Base-by-base conservation (phyloP, 2,113 vertebrate species). In the Narcine bancroftii region DNA sequence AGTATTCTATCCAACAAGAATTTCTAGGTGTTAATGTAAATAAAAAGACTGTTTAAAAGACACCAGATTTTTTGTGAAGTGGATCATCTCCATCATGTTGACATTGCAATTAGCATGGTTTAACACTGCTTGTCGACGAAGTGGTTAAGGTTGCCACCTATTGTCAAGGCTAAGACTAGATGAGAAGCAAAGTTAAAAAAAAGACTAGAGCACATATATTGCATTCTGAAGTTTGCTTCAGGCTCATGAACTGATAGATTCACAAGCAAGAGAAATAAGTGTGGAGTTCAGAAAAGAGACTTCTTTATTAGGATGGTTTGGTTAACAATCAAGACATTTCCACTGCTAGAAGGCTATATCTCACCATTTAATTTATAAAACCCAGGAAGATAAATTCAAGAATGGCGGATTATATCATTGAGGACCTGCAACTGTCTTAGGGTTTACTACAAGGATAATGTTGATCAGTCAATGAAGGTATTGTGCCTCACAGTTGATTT, bases 311-410 rank as follows among this genome's bases (percentile, higher is more conserved):
- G 72, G 39, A 75, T 39, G 39, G 0, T 75, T 39, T 56, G 29
- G 47, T 56, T 83, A 83, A 83, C 47, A 33, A 29, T 83, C 15
- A 53, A 53, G 76, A 79, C 45, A 79, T 50, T 79, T 79, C 21
- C 77, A 79, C 42, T 7, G 29, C 33, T n/a, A 85, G 81, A 85
- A 56, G 33, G 45, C 6, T 56, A 85, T 19, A 60, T 56, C 15
- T n/a, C 50, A 85, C 33, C 81, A 85, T 85, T 33, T n/a, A 85
- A 15, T 17, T 56, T 85, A 85, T 33, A 85, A 85, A 56, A 50
- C 15, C 50, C 60, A 33, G 50, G 50, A 85, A n/a, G 50, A 85
- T 33, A 85, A 19, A 85, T 85, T 11, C 13, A 56, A 56, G 81
- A 17, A 85, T 56, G 81, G 50, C n/a, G 81, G 56, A 56, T 81